Conservation (phyloP, 2,797 vertebrate genomes). For the Anguilla anguilla region DNA sequence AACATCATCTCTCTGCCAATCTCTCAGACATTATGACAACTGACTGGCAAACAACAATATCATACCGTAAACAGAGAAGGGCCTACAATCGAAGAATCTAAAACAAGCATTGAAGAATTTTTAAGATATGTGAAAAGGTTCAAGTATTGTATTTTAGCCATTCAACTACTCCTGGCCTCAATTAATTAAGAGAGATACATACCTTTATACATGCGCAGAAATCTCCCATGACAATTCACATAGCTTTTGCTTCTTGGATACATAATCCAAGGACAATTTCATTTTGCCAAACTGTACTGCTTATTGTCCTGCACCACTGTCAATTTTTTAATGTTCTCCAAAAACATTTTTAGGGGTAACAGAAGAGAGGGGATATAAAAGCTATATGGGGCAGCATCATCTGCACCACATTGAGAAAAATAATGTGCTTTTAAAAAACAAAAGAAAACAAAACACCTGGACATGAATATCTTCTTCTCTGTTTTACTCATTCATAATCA, state of each 20-base stretch:
- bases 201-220: neutral
- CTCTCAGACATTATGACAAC: neutral
- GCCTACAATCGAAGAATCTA: neutral
- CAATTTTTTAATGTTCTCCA: neutral
- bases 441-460: no score
- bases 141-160: neutral
- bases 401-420: neutral
- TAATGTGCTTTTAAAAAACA: neutral
- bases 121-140: neutral
- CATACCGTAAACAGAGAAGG: neutral
- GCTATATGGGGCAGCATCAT: neutral
- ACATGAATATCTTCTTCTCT: neutral
- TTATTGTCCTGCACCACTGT: neutral
- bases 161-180: neutral
- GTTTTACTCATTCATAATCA: neutral
- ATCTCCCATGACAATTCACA: neutral
- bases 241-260: neutral
- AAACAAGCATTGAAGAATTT: neutral
- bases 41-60: neutral
- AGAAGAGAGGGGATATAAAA: neutral
- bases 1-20: neutral
- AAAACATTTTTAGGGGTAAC: neutral
- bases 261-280: neutral
- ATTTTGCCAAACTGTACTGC: neutral
- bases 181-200: neutral